Evolutionary conservation across 2,113 vertebrate genomes (phyloP), one percentile per base, ranked within the genome.

Genomic region (Scopus umbretta): DNA sequence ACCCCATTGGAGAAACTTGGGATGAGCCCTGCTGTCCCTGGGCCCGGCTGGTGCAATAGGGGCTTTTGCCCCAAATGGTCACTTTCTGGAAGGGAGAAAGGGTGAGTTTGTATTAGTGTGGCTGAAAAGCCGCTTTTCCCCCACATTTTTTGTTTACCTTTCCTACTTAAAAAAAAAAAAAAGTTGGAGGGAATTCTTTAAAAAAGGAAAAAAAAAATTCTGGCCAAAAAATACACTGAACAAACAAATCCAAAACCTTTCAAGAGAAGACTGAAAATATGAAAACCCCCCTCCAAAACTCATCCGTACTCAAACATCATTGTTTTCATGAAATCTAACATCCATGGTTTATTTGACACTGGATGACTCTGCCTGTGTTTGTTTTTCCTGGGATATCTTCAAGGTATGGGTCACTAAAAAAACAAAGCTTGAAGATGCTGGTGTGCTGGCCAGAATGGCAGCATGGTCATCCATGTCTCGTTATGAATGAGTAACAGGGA

Each of bases 371-470:
- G 81, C 47, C 26, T 81, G 4, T 26, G 56, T 43, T 82, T 82
- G 58, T 92, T 96, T 94, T 92, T 65, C 50, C 78, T 86, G 82
- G 70, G 92, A 40, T 61, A 15, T n/a, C 61, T 43, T 92, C 62
- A 56, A 93, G 61, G 38, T 68, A 45, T 2, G 16, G 71, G n/a
- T 67, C 68, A 63, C 55, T 55, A 34, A 63, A 43, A 36, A 85
- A 89, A 18, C 90, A 87, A 68, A 59, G 42, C 42, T 66, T 53
- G 68, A 23, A 84, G 56, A 23, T 6, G 10, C 7, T 2, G 22
- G 9, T 4, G 2, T 23, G 27, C 66, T 90, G 90, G 59, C 55
- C 40, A 47, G 55, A 36, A 11, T 74, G 68, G n/a, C 80, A 84
- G 22, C 8, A 5, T 5, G 12, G 55, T 18, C 11, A 2, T 43